These are phyloP conservation scores for Cheirogaleus medius DNA, from an alignment of 2,113 vertebrate genomes.

Conservation along the genomic window DNA sequence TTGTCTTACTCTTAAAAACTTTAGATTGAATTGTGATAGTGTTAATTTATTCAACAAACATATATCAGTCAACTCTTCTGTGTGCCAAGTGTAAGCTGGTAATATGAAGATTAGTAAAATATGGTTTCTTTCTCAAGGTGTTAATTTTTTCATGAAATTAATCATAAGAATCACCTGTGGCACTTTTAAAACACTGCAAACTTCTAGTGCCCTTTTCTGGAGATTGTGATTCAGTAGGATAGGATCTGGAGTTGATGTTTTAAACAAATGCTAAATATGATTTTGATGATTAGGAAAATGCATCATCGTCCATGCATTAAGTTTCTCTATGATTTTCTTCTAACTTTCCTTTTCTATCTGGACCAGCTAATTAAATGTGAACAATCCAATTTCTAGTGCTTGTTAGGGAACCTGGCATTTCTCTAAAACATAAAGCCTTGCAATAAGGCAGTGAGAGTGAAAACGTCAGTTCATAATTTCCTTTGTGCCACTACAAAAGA, in stretches of 20 bases:
- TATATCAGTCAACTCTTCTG: neutral
- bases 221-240: neutral
- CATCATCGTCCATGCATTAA: neutral
- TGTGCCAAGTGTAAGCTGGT: neutral
- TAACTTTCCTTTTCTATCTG: neutral
- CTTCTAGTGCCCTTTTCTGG: neutral
- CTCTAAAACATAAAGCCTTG: neutral
- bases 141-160: neutral
- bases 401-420: neutral
- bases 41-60: neutral
- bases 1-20: conserved; percentile 11
- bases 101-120: neutral
- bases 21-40: neutral
- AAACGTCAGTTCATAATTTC: neutral
- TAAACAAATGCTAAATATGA: neutral
- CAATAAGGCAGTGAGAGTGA: neutral
- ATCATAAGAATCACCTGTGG: neutral
- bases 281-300: neutral
- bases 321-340: neutral
- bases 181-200: neutral
- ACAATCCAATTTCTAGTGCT: neutral
- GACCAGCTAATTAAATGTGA: neutral
- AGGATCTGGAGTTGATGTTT: neutral
- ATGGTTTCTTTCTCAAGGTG: neutral
- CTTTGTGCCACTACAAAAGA: neutral